Base-by-base conservation (phyloP, 2,797 vertebrate genomes). In the Chelon auratus region DNA sequence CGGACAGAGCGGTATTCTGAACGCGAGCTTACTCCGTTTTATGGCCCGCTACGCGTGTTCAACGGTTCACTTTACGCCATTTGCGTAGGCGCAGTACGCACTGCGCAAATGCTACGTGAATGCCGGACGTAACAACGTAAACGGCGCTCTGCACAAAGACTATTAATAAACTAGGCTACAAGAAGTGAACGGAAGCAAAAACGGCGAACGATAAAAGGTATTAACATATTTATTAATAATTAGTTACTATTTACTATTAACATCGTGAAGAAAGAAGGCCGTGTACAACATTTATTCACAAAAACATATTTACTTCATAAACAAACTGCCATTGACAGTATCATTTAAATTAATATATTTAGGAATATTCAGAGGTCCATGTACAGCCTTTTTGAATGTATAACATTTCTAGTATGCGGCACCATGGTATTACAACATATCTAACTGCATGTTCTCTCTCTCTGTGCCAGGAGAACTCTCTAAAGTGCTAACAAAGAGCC, bases 271-370 rank as follows among this genome's bases (percentile, higher is more conserved):
- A 93, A 93, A 92, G 78, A 78, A 79, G 79, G 88, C 63, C 75
- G 87, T 91, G 71, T 91, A 93, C 87, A 92, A 86, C 84, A 92
- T 84, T 75, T 92, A 93, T 92, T 89, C 89, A 93, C 89, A 94
- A 87, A 91, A 90, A 61, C 26, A 14, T 84, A 82, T 84, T 87
- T 78, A 89, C 75, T 85, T 90, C 75, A 84, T 90, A 90, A 91
- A 91, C 78, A 87, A 84, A 88, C 88, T 94, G 89, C 88, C 87
- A 89, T 81, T 70, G 89, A 91, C 92, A 91, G 88, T 77, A 85
- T 91, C 71, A 85, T 80, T 91, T 69, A 77, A 85, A 80, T 75
- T 78, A 81, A 85, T 80, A 87, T 82, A 76, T 88, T 85, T 70
- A 83, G 63, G 70, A 88, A 81, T 89, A 88, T 78, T 86, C 68